These are phyloP conservation scores for Brachynemurus nebulosus DNA, from an alignment of 2,888 invertebrate species.

Conservation along the genomic window DNA sequence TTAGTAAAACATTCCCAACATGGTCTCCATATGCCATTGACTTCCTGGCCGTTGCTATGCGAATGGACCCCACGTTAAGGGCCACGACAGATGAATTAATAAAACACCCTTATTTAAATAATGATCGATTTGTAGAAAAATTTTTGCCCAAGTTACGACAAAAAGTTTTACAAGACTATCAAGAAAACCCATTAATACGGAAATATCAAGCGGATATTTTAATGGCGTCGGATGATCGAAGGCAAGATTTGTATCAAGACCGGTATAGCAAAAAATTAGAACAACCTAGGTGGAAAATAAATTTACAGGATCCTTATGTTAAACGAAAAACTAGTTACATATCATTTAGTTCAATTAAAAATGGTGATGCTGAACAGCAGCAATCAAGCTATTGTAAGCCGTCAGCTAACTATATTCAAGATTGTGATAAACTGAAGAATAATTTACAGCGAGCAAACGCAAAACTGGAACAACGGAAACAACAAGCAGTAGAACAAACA, in stretches of 20 bases:
- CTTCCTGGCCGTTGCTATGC: slow-evolving; percentile 34
- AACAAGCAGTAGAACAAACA: background rate
- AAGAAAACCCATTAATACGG: slow-evolving; percentile 36
- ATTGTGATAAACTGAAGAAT: too few relatives aligned
- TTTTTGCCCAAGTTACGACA: slow-evolving; percentile 51
- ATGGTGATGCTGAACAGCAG: background rate
- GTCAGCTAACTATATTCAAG: too few relatives aligned
- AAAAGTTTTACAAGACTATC: slow-evolving; percentile 47
- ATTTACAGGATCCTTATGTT: slow-evolving; percentile 22
- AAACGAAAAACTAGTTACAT: slow-evolving; percentile 25
- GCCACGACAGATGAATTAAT: slow-evolving; percentile 48
- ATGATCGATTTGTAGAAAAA: slow-evolving; percentile 49
- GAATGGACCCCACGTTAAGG: slow-evolving; percentile 51
- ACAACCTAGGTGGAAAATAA: slow-evolving; percentile 28
- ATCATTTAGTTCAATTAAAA: slow-evolving; percentile 16
- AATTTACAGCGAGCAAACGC: too few relatives aligned
- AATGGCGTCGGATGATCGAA: slow-evolving; percentile 27
- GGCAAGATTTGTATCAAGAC: slow-evolving; percentile 17
- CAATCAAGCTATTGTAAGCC: background rate
- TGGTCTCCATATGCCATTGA: slow-evolving; percentile 33
- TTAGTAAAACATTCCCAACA: slow-evolving; percentile 31
- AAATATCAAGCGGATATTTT: slow-evolving; percentile 29
- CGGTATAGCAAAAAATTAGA: slow-evolving; percentile 19
- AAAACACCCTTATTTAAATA: slow-evolving; percentile 48
- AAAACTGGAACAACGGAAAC: background rate